Evolutionary conservation across 2,888 invertebrate genomes (phyloP), one percentile per base, ranked within the genome.

Genomic region (Hedychridium roseum): DNA sequence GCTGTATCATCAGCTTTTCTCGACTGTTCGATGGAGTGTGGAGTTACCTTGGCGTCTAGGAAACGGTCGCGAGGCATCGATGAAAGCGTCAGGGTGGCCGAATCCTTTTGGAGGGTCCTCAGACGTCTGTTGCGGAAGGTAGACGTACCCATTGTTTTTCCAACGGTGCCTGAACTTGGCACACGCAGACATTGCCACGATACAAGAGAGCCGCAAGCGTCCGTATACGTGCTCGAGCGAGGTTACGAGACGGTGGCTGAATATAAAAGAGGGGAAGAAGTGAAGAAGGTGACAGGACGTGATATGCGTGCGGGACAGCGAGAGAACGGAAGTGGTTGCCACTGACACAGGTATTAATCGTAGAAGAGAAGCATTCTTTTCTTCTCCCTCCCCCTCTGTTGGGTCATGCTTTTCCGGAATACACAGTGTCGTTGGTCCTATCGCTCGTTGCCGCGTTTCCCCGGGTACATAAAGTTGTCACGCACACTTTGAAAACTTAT

Each of bases 21-120:
- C 44, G 50, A 60, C 60, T 64, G 52, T 49, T 38, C 35, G 42
- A 36, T 21, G 41, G 15, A 44, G 34, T 43, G 32, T 49, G 49
- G 48, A 54, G 57, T 57, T 50, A 49, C 44, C 47, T 11, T 35
- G 44, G 37, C 48, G 56, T 31, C 49, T 52, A 46, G 50, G 47
- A 49, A 35, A 51, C 41, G 16, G 37, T 16, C 15, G 43, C 16
- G 28, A 26, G 32, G 53, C 41, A 57, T 64, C 64, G 64, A 64
- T 62, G 64, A 66, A 62, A n/a, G n/a, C 41, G 56, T 12, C 47
- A 52, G 53, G 28, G 54, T 43, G n/a, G 43, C 38, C 53, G 52
- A 58, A 60, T 47, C 57, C 53, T 67, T 70, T 70, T 69, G 51
- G 63, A 71, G 71, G 67, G 68, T 68, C 52, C 66, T 71, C 67